Evolutionary conservation across 2,888 invertebrate species (phyloP).

Genomic region (Heliconius charithonia): DNA sequence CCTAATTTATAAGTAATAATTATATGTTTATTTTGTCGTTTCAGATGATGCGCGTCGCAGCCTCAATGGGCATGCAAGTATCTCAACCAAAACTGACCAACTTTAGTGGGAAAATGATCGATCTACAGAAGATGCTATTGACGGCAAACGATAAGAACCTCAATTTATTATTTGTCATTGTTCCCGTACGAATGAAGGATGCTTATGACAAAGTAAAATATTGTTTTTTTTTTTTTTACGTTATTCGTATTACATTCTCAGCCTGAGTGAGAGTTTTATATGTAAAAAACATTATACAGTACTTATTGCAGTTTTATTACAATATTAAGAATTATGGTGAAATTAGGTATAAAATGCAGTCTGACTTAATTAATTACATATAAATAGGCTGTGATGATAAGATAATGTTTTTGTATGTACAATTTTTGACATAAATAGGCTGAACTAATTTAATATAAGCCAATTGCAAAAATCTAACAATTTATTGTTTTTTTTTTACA

Average conservation of each 20-base stretch:
- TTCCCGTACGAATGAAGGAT: conserved; percentile 9
- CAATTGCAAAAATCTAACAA: background rate
- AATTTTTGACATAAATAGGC: too few species aligned
- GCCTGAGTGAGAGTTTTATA: too few species aligned
- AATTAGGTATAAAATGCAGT: too few species aligned
- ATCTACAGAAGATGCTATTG: background rate
- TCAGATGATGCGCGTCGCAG: background rate
- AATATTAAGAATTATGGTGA: too few species aligned
- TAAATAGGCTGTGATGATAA: too few species aligned
- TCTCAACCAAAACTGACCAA: background rate
- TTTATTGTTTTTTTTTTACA: background rate
- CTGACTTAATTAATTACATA: too few species aligned
- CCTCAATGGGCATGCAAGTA: background rate
- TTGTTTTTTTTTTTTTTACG: too few species aligned
- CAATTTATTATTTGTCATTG: background rate
- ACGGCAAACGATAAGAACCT: background rate
- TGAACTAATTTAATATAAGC: too few species aligned
- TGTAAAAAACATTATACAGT: too few species aligned
- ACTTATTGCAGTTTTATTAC: too few species aligned
- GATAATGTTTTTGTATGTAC: too few species aligned
- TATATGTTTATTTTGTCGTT: background rate
- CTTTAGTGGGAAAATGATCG: background rate
- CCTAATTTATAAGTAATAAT: background rate
- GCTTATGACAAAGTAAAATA: conserved; percentile 1
- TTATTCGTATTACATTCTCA: too few species aligned